These are phyloP conservation scores for Mohoua ochrocephala DNA, from an alignment of 2,113 vertebrate genomes.

Conservation along the genomic window DNA sequence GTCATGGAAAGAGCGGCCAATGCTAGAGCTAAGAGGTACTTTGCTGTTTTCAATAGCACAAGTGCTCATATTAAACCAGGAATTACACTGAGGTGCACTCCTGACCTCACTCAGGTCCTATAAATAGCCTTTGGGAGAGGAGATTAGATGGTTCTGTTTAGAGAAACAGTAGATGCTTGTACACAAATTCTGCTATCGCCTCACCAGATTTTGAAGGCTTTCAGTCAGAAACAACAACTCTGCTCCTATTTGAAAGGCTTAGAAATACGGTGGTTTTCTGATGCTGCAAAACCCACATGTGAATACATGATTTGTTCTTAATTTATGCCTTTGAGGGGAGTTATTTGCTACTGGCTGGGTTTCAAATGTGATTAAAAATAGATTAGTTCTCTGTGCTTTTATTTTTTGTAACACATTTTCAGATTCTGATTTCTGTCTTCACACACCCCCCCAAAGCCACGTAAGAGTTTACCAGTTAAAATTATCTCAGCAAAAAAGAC, in stretches of 20 bases:
- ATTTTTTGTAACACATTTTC: neutral
- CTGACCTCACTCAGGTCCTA: neutral
- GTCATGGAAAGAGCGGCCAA: slow-evolving; percentile 69
- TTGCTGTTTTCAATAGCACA: neutral
- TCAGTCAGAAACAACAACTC: neutral
- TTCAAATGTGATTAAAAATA: slow-evolving; percentile 25
- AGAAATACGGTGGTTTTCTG: neutral
- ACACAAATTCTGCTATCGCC: neutral
- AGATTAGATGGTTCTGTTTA: neutral
- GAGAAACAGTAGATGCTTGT: neutral
- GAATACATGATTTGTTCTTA: neutral
- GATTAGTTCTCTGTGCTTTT: neutral
- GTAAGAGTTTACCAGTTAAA: neutral
- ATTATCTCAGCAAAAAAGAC: neutral
- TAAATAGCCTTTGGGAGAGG: neutral
- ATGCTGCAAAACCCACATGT: neutral
- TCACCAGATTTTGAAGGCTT: neutral
- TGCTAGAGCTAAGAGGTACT: slow-evolving; percentile 71
- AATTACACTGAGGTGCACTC: neutral
- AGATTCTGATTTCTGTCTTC: neutral
- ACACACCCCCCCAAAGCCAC: neutral
- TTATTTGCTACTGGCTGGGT: neutral
- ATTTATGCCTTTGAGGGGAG: neutral
- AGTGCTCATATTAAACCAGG: neutral
- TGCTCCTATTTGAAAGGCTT: neutral